These are phyloP conservation scores for Delphinapterus leucas DNA, from an alignment of 2,113 vertebrate species.

Conservation along the genomic window DNA sequence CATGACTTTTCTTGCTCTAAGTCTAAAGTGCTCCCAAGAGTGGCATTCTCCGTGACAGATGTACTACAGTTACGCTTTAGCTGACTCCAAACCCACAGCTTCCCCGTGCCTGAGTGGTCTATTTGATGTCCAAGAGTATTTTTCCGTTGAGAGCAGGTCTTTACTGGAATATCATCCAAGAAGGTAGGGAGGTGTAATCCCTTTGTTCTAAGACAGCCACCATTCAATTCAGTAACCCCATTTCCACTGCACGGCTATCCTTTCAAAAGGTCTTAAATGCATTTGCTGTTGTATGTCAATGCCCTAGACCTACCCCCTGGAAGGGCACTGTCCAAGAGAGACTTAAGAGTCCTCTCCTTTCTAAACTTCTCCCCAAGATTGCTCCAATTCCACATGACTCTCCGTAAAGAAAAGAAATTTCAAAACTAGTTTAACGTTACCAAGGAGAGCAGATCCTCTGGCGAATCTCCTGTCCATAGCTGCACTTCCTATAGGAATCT, in stretches of 20 bases:
- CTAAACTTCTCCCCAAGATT: not conserved
- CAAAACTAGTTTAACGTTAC: not conserved
- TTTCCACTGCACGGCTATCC: not conserved
- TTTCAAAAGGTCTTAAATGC: not conserved
- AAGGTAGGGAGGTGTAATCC: constrained; percentile 44
- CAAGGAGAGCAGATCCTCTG: not conserved
- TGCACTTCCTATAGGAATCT: not conserved
- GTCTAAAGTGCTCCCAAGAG: constrained; percentile 74
- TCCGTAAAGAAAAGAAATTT: not conserved
- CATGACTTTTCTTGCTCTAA: constrained; percentile 73
- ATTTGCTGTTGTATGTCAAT: not conserved
- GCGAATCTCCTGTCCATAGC: not conserved
- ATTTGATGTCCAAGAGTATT: constrained; percentile 62
- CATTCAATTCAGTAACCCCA: not conserved
- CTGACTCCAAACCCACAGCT: constrained; percentile 69
- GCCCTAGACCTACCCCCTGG: not conserved
- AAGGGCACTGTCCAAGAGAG: not conserved
- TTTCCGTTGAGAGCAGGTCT: constrained; percentile 66
- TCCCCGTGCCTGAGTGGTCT: constrained; percentile 68
- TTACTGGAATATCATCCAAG: constrained; percentile 52
- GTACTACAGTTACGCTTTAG: constrained; percentile 72
- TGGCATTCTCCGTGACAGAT: constrained; percentile 75
- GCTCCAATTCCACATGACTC: not conserved
- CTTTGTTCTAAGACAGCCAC: constrained; percentile 66
- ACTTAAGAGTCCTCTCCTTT: not conserved